Conservation (phyloP, 2,113 vertebrate species). For the Halcyon senegalensis region DNA sequence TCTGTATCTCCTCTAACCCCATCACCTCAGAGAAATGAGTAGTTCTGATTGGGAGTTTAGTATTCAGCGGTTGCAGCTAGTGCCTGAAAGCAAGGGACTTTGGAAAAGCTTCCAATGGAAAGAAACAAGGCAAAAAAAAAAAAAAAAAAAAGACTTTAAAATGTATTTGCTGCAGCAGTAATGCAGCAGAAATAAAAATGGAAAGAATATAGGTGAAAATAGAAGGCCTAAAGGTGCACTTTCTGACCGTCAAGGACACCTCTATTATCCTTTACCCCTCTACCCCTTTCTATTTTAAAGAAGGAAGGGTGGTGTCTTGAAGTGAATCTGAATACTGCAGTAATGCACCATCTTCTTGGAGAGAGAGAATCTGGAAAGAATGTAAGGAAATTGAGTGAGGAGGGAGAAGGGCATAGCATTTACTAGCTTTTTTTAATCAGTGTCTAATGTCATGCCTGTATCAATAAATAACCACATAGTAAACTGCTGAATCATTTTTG, state of each 20-base stretch:
- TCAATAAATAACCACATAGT: neutral
- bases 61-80: constrained; percentile 27
- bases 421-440: neutral
- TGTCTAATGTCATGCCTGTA: neutral
- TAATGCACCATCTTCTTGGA: neutral
- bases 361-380: neutral
- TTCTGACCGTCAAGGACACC: neutral
- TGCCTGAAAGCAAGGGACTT: constrained; percentile 39
- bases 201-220: neutral
- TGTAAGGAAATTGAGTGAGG: neutral
- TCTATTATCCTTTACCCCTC: neutral
- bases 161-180: neutral
- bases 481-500: neutral
- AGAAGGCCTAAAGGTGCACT: neutral
- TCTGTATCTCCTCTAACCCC: constrained; percentile 43
- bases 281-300: neutral
- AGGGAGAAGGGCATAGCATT: neutral
- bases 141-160: neutral
- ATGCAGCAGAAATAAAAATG: neutral
- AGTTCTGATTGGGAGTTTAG: constrained; percentile 55
- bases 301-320: neutral
- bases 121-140: neutral
- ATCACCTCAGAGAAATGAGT: constrained; percentile 56
- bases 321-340: neutral
- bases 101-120: constrained; percentile 27